Base-by-base conservation (phyloP, 2,113 vertebrate species). In the Porphyrio hochstetteri region DNA sequence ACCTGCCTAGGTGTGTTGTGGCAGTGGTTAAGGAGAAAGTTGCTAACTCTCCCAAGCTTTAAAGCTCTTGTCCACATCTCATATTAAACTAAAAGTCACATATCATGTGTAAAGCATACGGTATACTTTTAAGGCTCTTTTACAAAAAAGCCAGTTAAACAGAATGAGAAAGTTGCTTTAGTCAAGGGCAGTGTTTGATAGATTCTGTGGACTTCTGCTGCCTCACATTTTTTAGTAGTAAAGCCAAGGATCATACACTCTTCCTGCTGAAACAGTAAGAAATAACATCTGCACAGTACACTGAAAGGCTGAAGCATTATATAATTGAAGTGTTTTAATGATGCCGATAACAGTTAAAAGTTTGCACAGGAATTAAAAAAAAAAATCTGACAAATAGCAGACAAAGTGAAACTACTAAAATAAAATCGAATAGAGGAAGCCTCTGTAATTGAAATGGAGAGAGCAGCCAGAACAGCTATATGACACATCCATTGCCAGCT, bases 401-500 rank as follows among this genome's bases (percentile, higher is more conserved):
- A 79, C 67, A 65, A 93, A 93, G 74, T 56, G 42, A 92, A 93
- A 86, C 27, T 70, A 64, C 52, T 71, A 63, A 92, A 93, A 88
- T 75, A 74, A 91, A 92, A 88, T 14, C 1, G 13, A 92, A 71
- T 35, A 75, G 42, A 84, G 72, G 77, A 93, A 86, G 33, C 56
- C 61, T 86, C 60, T 71, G 27, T 48, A 95, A 84, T 0, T 91
- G 83, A 94, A 95, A 86, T 63, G 31, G 35, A 95, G 65, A 88
- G 60, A 84, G 56, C 80, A 95, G 88, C 36, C 86, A 93, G 90
- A 93, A 95, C 76, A 94, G 83, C 52, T 92, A 91, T 71, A 64
- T 50, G 82, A 96, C 83, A 96, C 33, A 93, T 88, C 77, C 75
- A 92, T 15, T 96, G 93, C 95, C 77, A 93, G 81, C 89, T 95